Conservation (phyloP, 2,797 vertebrate genomes). For the Anableps anableps region DNA sequence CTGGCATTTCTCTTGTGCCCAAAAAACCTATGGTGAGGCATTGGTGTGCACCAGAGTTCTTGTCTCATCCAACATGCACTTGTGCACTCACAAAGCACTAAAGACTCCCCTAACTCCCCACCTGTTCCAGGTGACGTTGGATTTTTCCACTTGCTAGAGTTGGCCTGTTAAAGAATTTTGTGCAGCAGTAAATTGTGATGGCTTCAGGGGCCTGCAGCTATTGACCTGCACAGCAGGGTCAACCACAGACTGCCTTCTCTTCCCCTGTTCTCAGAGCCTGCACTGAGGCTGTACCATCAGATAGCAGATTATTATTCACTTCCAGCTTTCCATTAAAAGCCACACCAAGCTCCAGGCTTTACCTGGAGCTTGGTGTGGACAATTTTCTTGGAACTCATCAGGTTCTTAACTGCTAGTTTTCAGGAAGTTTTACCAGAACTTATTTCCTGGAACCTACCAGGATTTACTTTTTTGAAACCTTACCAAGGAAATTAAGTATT, state of each 20-base stretch:
- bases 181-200: not conserved
- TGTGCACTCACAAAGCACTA: constrained; percentile 53
- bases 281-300: not conserved
- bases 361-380: not conserved
- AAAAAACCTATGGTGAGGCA: constrained; percentile 97
- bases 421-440: not conserved
- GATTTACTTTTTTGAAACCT: not conserved
- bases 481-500: too few species aligned
- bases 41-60: constrained; percentile 85
- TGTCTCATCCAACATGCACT: constrained; percentile 65
- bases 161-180: not conserved
- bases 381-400: not conserved
- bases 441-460: not conserved
- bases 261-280: not conserved
- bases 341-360: too few species aligned
- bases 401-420: not conserved
- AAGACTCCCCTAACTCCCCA: constrained; percentile 42
- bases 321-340: not conserved
- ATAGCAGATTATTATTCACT: not conserved
- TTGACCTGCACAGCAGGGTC: not conserved
- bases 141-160: constrained; percentile 35
- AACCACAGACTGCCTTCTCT: not conserved
- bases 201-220: not conserved
- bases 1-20: constrained; percentile 99
- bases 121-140: constrained; percentile 31